Conservation (phyloP, 2,888 invertebrate species). For the Limnephilus marmoratus region DNA sequence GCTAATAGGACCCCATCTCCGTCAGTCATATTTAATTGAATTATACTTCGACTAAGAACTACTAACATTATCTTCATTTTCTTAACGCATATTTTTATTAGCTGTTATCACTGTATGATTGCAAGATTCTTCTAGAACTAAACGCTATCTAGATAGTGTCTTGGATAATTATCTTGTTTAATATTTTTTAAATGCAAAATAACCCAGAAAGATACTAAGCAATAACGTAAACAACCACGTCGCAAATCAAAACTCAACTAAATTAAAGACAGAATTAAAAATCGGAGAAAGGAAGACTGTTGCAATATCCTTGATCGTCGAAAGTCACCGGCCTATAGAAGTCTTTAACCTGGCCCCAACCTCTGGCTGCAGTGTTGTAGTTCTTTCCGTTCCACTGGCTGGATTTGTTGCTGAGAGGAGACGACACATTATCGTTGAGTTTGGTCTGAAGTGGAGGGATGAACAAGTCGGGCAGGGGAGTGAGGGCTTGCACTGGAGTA, state of each 20-base stretch:
- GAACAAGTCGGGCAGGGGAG: slow-evolving; percentile 70
- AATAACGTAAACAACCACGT: background rate
- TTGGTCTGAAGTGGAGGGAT: slow-evolving; percentile 75
- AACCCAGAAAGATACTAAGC: background rate
- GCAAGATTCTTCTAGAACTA: too few relatives aligned
- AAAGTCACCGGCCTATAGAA: slow-evolving; percentile 86
- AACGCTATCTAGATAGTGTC: too few relatives aligned
- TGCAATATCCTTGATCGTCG: slow-evolving; percentile 75
- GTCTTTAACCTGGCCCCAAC: slow-evolving; percentile 85
- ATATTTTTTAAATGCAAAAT: background rate
- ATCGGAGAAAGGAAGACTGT: slow-evolving; percentile 74
- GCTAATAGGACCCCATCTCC: too few relatives aligned
- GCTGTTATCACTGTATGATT: too few relatives aligned
- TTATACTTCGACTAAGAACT: too few relatives aligned
- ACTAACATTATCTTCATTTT: too few relatives aligned
- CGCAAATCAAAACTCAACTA: background rate
- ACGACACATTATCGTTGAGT: slow-evolving; percentile 75
- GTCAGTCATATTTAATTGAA: too few relatives aligned
- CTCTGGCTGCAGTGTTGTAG: slow-evolving; percentile 90
- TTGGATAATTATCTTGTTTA: too few relatives aligned
- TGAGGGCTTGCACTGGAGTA: slow-evolving; percentile 71
- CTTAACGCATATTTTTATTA: too few relatives aligned
- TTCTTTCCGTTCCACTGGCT: slow-evolving; percentile 78
- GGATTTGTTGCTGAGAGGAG: slow-evolving; percentile 69
- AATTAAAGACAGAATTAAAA: slow-evolving; percentile 71